phyloP scores from a whole-genome alignment of 2,797 vertebrate genomes.

The Myotis findleyi region DNA sequence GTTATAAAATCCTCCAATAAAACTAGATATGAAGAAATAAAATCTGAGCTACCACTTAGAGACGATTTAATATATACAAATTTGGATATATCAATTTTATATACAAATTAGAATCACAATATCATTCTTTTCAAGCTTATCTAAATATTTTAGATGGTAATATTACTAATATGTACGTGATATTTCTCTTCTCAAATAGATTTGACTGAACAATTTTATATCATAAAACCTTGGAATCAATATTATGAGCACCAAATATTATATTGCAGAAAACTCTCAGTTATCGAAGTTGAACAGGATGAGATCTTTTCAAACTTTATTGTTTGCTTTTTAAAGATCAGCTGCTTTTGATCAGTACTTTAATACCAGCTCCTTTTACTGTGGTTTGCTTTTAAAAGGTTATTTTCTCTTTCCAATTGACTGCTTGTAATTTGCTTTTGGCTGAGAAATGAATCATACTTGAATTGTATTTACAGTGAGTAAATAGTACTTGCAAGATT shows the following conservation, averaged over 20 bases:
- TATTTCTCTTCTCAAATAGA: conserved; percentile 1
- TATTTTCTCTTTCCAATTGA: background rate
- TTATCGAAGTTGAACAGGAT: background rate
- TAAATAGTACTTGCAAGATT: background rate
- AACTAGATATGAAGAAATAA: background rate
- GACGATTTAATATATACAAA: background rate
- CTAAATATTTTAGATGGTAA: background rate
- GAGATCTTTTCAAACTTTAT: background rate
- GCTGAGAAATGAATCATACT: background rate
- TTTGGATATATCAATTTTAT: background rate
- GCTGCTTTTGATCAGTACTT: conserved; percentile 9
- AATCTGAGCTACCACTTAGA: background rate
- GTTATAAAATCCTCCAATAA: background rate
- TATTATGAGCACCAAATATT: background rate
- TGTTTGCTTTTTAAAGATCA: background rate
- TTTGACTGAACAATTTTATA: background rate
- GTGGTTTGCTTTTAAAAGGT: background rate
- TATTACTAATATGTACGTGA: background rate
- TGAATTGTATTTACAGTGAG: background rate
- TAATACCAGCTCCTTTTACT: background rate
- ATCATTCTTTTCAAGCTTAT: background rate
- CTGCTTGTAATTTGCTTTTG: background rate
- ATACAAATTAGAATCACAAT: background rate
- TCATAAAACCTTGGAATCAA: background rate
- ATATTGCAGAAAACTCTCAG: background rate